These are phyloP conservation scores for Austrolebias charrua DNA, from an alignment of 2,797 vertebrate genomes.

Conservation along the genomic window DNA sequence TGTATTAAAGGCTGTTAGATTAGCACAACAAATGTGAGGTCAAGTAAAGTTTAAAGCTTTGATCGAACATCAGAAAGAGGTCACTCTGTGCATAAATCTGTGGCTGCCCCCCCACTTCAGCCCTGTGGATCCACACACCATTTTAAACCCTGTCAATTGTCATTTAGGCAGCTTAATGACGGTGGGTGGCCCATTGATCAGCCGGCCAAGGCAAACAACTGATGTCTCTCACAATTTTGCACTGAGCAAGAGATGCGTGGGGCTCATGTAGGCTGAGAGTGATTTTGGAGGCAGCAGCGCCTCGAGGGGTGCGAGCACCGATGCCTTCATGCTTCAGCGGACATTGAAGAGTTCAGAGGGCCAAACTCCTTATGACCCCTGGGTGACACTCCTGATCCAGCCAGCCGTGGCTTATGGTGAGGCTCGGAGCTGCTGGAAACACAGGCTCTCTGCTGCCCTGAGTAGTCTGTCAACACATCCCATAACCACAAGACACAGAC, in stretches of 20 bases:
- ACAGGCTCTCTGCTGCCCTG: conserved; percentile 16
- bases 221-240: conserved; percentile 39
- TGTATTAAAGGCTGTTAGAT: not conserved
- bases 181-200: conserved; percentile 47
- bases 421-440: conserved; percentile 19
- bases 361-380: conserved; percentile 63
- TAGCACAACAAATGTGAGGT: not conserved
- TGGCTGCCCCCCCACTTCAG: not conserved
- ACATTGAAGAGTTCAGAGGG: conserved; percentile 66
- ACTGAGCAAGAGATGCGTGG: conserved; percentile 31
- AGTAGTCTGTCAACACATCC: conserved; percentile 27
- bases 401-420: conserved; percentile 51
- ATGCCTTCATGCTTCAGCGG: conserved; percentile 55
- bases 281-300: conserved; percentile 60
- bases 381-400: conserved; percentile 50
- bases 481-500: not conserved
- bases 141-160: conserved; percentile 40
- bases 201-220: conserved; percentile 11
- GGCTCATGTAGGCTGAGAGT: conserved; percentile 59
- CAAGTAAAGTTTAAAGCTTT: conserved; percentile 12
- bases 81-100: conserved; percentile 12
- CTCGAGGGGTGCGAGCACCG: conserved; percentile 41
- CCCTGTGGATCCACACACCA: conserved; percentile 11
- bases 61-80: conserved; percentile 26
- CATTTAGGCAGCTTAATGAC: conserved; percentile 45